Base-by-base conservation (phyloP, 2,797 vertebrate species). In the Pipistrellus nathusii region DNA sequence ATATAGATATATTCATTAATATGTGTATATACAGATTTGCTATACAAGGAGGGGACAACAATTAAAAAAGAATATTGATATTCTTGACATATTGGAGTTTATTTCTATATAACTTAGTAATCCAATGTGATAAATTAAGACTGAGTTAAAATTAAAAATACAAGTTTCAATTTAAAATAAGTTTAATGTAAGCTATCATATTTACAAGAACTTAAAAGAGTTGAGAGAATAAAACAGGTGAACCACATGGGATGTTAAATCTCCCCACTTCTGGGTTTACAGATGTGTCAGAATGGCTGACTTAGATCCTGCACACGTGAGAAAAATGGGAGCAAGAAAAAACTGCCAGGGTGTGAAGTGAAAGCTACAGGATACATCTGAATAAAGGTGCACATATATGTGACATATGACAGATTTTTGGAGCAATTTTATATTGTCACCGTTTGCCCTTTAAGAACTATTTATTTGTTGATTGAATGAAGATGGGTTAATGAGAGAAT, bases 121-220 rank as follows among this genome's bases (percentile, higher is more conserved):
- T 30, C 27, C 27, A 27, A 62, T 66, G 25, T 20, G 21, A 53
- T 35, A 53, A 84, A 72, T 78, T 44, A 66, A 84, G 23, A 46
- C 83, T 20, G 11, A 83, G 25, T 46, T 80, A 38, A 18, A 46
- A 13, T 76, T 68, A 38, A 9, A 14, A 68, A 51, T 51, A 71
- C 48, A 6, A 25, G 20, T 51, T 93, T 88, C 7, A 13, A 53
- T 64, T 87, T 81, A 55, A 87, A 87, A 73, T 87, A 41, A 73
- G 9, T 53, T 66, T 64, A 81, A 53, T 81, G 23, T 66, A 64
- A 66, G 6, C 32, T 46, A 17, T 68, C n/a, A 57, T 38, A 44
- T 57, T 14, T 72, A 2, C 11, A 78, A 78, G 53, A 88, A 51
- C 13, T 87, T 84, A 64, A 83, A 72, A 15, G 8, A 53, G 1